Conservation (phyloP, 2,113 vertebrate genomes). For the Platysteira castanea region DNA sequence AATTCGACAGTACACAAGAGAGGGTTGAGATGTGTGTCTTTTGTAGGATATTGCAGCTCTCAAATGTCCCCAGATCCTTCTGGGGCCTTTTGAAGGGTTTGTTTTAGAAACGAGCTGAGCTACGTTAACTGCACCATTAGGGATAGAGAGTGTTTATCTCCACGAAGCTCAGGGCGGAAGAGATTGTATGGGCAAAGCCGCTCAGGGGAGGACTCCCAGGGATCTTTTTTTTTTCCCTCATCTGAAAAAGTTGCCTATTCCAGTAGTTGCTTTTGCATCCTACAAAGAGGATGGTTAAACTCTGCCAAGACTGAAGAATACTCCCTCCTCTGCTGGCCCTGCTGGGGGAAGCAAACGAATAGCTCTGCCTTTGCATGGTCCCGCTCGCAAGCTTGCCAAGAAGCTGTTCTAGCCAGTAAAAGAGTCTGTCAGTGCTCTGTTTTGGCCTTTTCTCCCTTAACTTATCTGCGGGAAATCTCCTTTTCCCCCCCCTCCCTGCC, state of each 20-base stretch:
- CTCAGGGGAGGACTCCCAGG: background rate
- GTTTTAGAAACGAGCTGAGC: conserved; percentile 28
- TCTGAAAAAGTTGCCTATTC: conserved; percentile 7
- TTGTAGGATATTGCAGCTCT: conserved; percentile 28
- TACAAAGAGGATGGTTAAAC: background rate
- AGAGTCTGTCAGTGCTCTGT: background rate
- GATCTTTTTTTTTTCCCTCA: background rate
- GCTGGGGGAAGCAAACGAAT: conserved; percentile 1
- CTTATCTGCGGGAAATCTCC: background rate
- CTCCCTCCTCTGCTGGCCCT: background rate
- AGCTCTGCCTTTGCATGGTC: background rate
- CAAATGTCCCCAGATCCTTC: background rate
- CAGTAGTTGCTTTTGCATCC: background rate
- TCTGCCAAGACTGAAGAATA: conserved; percentile 1
- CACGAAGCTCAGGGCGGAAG: background rate
- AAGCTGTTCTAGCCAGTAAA: background rate
- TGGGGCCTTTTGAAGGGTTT: conserved; percentile 41
- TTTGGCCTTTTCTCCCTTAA: background rate
- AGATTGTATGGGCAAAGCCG: background rate
- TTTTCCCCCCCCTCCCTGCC: fast-evolving
- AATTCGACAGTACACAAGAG: background rate
- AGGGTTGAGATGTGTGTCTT: conserved; percentile 18
- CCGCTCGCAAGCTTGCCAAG: background rate
- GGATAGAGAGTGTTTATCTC: conserved; percentile 30
- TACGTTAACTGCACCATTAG: conserved; percentile 3